Percentiles rank a stretch among this genome's conserved stretches.
phyloP scores from a whole-genome alignment of 2,888 invertebrate species.

The Cynaeus angustus region DNA sequence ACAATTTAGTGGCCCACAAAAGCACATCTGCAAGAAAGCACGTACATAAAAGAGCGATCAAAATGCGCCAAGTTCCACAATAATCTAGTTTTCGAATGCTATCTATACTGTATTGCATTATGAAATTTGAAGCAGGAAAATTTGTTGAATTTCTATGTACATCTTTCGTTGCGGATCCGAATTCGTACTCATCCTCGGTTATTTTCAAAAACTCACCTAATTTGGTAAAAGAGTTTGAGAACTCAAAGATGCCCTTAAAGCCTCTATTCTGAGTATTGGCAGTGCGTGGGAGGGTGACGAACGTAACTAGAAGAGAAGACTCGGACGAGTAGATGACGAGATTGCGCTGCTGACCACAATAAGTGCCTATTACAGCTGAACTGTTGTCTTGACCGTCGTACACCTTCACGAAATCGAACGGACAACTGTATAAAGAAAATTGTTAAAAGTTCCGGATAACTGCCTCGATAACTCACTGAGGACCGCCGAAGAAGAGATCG shows the following conservation, averaged over 20 bases:
- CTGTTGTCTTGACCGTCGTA: conserved; percentile 94
- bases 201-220: conserved; percentile 80
- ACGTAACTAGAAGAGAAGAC: conserved; percentile 91
- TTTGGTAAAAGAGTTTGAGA: conserved; percentile 98
- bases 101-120: conserved; percentile 48
- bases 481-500: conserved; percentile 98
- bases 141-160: conserved; percentile 41
- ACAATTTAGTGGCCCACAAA: conserved; percentile 7
- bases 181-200: conserved; percentile 31
- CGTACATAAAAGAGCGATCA: conserved; percentile 17
- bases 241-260: conserved; percentile 98
- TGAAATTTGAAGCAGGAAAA: conserved; percentile 44
- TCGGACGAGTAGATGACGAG: conserved; percentile 96
- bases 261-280: conserved; percentile 98
- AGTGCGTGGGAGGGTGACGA: conserved; percentile 91
- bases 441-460: neutral
- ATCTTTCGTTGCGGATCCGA: conserved; percentile 42
- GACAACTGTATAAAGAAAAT: conserved; percentile 83
- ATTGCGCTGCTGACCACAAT: conserved; percentile 97
- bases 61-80: conserved; percentile 36
- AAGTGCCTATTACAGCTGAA: conserved; percentile 94
- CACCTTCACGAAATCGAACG: conserved; percentile 97
- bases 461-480: conserved; percentile 85
- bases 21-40: neutral
- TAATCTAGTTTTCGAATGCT: conserved; percentile 44